Evolutionary conservation across 2,888 invertebrate species (phyloP).

Genomic region (Macaria notata): DNA sequence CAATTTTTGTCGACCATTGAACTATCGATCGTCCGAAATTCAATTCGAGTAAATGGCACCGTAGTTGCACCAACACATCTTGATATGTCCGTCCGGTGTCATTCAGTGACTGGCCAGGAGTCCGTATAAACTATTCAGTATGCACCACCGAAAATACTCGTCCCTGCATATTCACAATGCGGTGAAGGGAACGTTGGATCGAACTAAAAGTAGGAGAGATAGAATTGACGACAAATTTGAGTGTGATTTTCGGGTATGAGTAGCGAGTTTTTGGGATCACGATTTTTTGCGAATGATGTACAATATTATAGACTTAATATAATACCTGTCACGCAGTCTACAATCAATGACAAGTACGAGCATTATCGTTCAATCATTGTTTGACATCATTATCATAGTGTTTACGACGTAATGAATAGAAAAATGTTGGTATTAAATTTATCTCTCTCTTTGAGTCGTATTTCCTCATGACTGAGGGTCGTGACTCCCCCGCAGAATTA

Average conservation of each 20-base stretch:
- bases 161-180: slow-evolving; percentile 1
- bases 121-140: slow-evolving; percentile 26
- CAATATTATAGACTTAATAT: neutral
- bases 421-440: too few relatives aligned
- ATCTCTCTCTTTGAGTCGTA: too few relatives aligned
- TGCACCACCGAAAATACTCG: slow-evolving; percentile 25
- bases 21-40: slow-evolving; percentile 8
- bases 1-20: neutral
- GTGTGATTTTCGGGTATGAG: neutral
- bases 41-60: slow-evolving; percentile 17
- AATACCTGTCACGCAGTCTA: neutral
- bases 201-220: neutral
- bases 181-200: neutral
- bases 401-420: too few relatives aligned
- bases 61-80: slow-evolving; percentile 21
- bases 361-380: too few relatives aligned
- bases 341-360: neutral
- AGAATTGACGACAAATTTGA: neutral
- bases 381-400: too few relatives aligned
- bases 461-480: too few relatives aligned
- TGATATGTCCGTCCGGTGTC: slow-evolving; percentile 23
- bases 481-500: too few relatives aligned
- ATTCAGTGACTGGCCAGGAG: slow-evolving; percentile 15
- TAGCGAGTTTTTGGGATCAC: neutral
- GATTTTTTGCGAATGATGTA: neutral